Percentiles rank a stretch among this genome's conserved stretches.
Conservation (phyloP, 2,797 vertebrate genomes). For the Atherinosoma microstoma region DNA sequence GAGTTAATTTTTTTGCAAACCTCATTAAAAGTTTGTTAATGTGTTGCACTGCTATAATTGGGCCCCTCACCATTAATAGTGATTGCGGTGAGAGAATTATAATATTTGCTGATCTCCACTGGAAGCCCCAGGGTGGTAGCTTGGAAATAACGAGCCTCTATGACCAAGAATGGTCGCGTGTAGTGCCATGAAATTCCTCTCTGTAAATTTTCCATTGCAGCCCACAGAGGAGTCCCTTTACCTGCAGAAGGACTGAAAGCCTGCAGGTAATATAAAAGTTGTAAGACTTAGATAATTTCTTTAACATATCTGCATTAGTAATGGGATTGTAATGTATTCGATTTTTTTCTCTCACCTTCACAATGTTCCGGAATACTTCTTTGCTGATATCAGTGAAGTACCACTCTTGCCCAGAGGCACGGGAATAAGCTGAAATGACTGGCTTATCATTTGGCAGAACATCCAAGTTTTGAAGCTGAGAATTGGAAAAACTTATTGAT, state of each 20-base stretch:
- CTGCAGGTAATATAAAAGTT: conserved; percentile 57
- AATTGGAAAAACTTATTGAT: conserved; percentile 21
- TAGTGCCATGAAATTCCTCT: conserved; percentile 75
- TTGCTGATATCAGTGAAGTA: conserved; percentile 80
- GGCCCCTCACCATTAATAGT: conserved; percentile 80
- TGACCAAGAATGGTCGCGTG: conserved; percentile 72
- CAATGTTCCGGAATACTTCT: conserved; percentile 71
- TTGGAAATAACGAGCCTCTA: conserved; percentile 82
- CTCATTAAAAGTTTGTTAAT: neutral
- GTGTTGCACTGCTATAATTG: neutral
- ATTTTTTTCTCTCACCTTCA: conserved; percentile 78
- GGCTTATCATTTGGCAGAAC: conserved; percentile 77
- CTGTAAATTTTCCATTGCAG: conserved; percentile 70
- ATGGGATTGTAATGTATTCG: neutral
- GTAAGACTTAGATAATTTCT: neutral
- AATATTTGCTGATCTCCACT: conserved; percentile 85
- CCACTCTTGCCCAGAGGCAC: conserved; percentile 85
- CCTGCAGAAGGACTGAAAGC: conserved; percentile 63
- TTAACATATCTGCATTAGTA: neutral
- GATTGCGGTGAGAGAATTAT: conserved; percentile 65
- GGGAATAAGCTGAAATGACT: conserved; percentile 78
- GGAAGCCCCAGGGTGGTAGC: conserved; percentile 84
- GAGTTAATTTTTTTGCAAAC: neutral
- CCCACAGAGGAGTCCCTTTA: conserved; percentile 71
- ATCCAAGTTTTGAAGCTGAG: conserved; percentile 86